Evolutionary conservation across 2,797 vertebrate genomes (phyloP).

Genomic region (Carcharodon carcharias): DNA sequence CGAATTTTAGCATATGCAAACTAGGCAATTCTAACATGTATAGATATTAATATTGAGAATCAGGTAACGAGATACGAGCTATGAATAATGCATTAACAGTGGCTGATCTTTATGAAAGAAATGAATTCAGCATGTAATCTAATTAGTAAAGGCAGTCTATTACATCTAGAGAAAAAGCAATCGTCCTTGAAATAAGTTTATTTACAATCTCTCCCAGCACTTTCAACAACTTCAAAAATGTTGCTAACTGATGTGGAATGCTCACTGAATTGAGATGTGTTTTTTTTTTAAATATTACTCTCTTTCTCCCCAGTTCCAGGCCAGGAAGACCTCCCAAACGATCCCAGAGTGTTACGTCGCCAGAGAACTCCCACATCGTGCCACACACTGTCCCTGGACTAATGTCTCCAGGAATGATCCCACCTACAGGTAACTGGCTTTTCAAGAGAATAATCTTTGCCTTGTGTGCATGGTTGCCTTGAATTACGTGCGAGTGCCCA

Average conservation of each 20-base stretch:
- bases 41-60: slow-evolving; percentile 99
- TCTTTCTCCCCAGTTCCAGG: slow-evolving; percentile 84
- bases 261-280: background rate
- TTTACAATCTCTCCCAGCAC: slow-evolving; percentile 98
- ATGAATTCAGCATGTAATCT: slow-evolving; percentile 99
- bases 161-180: slow-evolving; percentile 99
- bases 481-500: background rate
- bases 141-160: slow-evolving; percentile 99
- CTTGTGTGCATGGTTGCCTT: background rate
- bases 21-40: slow-evolving; percentile 99
- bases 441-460: background rate
- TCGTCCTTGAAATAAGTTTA: slow-evolving; percentile 99
- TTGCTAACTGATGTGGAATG: slow-evolving; percentile 60
- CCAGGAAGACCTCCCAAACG: slow-evolving; percentile 97
- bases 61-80: slow-evolving; percentile 99
- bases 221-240: slow-evolving; percentile 84
- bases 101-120: slow-evolving; percentile 99
- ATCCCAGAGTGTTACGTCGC: slow-evolving; percentile 94
- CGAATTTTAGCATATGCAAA: slow-evolving; percentile 99
- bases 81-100: slow-evolving; percentile 99
- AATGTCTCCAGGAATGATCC: slow-evolving; percentile 98
- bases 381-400: slow-evolving; percentile 96
- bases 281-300: slow-evolving; percentile 50
- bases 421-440: slow-evolving; percentile 81
- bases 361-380: slow-evolving; percentile 98